Conservation (phyloP, 2,888 invertebrate species). For the Flexamia atlantica region DNA sequence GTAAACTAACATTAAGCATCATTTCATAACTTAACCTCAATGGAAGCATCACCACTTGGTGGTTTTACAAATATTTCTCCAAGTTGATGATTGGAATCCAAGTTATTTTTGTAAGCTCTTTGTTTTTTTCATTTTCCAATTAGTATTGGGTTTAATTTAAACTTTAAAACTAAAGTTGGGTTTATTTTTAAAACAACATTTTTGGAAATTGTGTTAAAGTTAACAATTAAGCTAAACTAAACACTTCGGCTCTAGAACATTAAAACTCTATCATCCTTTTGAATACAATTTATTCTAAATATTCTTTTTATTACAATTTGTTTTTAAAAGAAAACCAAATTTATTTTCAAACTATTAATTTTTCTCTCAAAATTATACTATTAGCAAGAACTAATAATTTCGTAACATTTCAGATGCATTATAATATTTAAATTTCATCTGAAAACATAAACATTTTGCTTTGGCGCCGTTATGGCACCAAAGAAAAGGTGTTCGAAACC, state of each 20-base stretch:
- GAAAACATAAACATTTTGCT: constrained; percentile 28
- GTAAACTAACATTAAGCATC: constrained; percentile 48
- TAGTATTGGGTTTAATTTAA: constrained; percentile 23
- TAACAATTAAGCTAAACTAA: constrained; percentile 49
- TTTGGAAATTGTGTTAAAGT: constrained; percentile 21
- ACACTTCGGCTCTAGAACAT: constrained; percentile 27
- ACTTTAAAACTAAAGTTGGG: too few relatives aligned
- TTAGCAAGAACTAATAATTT: too few relatives aligned
- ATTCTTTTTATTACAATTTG: too few relatives aligned
- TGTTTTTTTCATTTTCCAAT: constrained; percentile 23
- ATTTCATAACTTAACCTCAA: constrained; percentile 53
- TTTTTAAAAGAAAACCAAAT: too few relatives aligned
- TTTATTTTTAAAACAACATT: constrained; percentile 49
- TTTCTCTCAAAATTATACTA: constrained; percentile 20
- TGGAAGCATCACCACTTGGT: constrained; percentile 47
- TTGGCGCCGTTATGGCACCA: neutral
- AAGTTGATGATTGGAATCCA: constrained; percentile 19
- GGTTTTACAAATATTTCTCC: constrained; percentile 46
- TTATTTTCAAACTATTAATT: too few relatives aligned
- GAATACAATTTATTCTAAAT: constrained; percentile 8
- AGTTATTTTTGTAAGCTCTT: constrained; percentile 36
- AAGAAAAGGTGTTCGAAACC: constrained; percentile 6
- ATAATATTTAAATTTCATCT: constrained; percentile 33
- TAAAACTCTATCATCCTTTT: neutral
- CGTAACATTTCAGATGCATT: constrained; percentile 44